Percentiles rank a stretch among this genome's conserved stretches.
phyloP scores from a whole-genome alignment of 2,797 vertebrate genomes.

The Phalloptychus januarius region DNA sequence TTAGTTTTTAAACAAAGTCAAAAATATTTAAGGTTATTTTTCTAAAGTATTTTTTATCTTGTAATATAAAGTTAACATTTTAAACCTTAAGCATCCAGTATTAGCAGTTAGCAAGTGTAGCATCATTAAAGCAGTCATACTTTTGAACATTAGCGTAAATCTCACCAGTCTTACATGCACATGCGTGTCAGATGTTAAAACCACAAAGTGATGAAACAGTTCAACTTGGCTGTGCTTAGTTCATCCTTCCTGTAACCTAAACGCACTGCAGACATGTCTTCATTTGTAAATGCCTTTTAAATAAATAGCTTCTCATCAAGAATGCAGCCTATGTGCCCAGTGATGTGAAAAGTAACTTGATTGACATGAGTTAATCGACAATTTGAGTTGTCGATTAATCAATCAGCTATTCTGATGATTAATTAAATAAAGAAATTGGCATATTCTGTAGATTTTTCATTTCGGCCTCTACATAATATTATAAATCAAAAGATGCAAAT shows the following conservation, averaged over 20 bases:
- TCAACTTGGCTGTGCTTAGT: neutral
- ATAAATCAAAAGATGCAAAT: too few relatives aligned
- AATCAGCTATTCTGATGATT: too few relatives aligned
- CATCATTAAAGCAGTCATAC: neutral
- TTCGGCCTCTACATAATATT: too few relatives aligned
- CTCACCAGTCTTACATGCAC: neutral
- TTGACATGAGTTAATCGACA: too few relatives aligned
- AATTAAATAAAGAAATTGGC: too few relatives aligned
- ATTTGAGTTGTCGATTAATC: too few relatives aligned
- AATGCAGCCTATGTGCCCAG: too few relatives aligned
- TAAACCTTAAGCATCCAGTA: neutral
- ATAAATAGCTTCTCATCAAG: too few relatives aligned
- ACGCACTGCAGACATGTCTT: neutral
- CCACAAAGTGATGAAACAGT: neutral
- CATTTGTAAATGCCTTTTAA: neutral
- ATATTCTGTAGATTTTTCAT: too few relatives aligned
- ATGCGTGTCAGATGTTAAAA: neutral
- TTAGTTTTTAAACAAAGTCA: neutral
- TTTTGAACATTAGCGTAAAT: neutral
- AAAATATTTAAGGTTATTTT: too few relatives aligned
- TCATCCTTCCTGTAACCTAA: neutral
- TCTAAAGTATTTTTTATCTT: too few relatives aligned
- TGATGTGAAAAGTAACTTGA: too few relatives aligned
- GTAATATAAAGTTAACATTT: neutral
- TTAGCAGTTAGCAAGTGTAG: neutral